A percentile compares a stretch with the other conserved stretches of the same genome.
phyloP scores from a whole-genome alignment of 2,113 vertebrate species.

The Ciconia maguari region DNA sequence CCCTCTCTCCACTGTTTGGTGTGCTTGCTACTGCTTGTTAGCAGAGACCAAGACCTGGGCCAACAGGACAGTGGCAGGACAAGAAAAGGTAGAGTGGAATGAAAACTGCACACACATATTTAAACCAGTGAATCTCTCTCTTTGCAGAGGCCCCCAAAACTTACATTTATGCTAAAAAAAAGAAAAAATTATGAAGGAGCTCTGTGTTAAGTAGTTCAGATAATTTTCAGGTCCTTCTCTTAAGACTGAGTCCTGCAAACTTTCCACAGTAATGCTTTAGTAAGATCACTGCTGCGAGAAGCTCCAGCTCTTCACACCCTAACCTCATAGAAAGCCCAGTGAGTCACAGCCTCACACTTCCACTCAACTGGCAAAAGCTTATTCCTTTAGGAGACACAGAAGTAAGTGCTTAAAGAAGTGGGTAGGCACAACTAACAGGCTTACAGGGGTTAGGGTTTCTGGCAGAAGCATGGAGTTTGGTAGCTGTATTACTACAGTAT shows the following conservation, averaged over 20 bases:
- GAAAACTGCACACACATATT: neutral
- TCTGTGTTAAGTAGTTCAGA: neutral
- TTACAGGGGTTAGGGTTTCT: neutral
- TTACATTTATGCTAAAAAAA: neutral
- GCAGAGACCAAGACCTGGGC: neutral
- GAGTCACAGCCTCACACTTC: conserved; percentile 7
- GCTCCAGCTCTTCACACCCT: conserved; percentile 7
- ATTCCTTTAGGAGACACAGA: neutral
- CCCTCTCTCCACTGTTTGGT: neutral
- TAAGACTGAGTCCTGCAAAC: neutral
- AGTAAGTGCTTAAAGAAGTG: neutral
- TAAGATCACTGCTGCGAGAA: neutral
- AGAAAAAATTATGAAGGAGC: neutral
- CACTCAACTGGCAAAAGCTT: neutral
- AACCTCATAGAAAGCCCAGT: neutral
- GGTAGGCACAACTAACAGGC: neutral
- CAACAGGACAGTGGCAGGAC: neutral
- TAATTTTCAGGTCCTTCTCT: neutral
- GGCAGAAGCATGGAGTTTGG: neutral
- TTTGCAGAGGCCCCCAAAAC: neutral
- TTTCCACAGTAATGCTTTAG: neutral
- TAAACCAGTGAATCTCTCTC: neutral
- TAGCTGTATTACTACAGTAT: neutral
- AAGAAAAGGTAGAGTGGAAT: neutral
- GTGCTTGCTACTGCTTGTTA: neutral